phyloP scores from a whole-genome alignment of 2,113 vertebrate species.

The Dipodomys ordii region DNA sequence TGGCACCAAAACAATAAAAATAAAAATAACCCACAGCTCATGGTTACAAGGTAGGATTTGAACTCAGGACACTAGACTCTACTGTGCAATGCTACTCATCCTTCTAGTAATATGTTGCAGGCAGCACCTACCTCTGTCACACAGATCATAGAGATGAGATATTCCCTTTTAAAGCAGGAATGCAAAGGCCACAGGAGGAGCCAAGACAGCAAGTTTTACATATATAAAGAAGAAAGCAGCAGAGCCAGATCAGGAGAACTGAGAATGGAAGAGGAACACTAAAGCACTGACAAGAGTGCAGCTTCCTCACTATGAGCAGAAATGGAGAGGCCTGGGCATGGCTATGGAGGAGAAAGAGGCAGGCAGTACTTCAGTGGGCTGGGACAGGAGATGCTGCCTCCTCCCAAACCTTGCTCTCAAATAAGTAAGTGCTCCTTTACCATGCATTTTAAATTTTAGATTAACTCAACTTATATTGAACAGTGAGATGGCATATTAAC shows the following conservation, averaged over 20 bases:
- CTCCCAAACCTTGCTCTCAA: background rate
- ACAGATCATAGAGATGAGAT: background rate
- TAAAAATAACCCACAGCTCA: background rate
- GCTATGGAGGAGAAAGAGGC: background rate
- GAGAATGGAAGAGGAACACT: background rate
- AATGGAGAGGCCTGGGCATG: background rate
- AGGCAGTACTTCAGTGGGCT: background rate
- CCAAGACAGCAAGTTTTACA: background rate
- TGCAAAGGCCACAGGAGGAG: background rate
- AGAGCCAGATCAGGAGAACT: background rate
- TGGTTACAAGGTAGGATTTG: background rate
- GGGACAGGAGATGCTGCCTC: background rate
- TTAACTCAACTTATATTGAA: background rate
- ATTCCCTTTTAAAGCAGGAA: background rate
- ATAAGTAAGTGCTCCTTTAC: background rate
- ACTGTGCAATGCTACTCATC: background rate
- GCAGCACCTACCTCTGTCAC: background rate
- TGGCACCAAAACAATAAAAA: too few species aligned
- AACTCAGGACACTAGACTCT: constrained; percentile 3
- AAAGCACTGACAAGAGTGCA: background rate
- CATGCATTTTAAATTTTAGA: background rate
- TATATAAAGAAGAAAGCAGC: background rate
- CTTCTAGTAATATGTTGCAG: background rate
- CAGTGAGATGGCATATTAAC: background rate
- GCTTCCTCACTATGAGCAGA: background rate